Conservation (phyloP, 2,888 invertebrate species). For the Zeuzera pyrina region DNA sequence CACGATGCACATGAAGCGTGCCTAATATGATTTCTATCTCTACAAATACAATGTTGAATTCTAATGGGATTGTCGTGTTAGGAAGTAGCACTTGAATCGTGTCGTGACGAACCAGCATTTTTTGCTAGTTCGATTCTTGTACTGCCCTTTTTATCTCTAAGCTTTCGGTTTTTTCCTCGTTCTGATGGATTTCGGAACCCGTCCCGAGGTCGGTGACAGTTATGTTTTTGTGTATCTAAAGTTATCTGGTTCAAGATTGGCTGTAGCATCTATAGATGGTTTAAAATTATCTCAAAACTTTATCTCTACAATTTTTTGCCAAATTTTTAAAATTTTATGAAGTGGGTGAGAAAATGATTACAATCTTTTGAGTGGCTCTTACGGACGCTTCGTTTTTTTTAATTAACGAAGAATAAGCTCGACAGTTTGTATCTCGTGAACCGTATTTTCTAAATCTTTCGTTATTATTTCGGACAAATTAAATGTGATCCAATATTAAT, state of each 20-base stretch:
- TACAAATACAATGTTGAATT: slow-evolving; percentile 13
- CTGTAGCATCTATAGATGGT: slow-evolving; percentile 36
- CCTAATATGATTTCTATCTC: slow-evolving; percentile 19
- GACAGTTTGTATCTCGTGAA: too few species aligned
- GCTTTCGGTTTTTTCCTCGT: slow-evolving; percentile 21
- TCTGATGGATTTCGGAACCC: slow-evolving; percentile 16
- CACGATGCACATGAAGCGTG: too few species aligned
- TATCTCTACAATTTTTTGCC: slow-evolving; percentile 28
- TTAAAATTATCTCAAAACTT: slow-evolving; percentile 18
- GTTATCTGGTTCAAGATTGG: slow-evolving; percentile 57
- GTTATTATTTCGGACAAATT: too few species aligned
- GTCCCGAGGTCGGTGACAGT: slow-evolving; percentile 26
- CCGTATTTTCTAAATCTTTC: too few species aligned
- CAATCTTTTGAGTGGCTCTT: too few species aligned
- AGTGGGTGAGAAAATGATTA: too few species aligned
- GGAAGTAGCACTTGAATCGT: slow-evolving; percentile 43
- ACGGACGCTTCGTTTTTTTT: too few species aligned
- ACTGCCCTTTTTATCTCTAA: slow-evolving; percentile 36
- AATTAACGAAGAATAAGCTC: too few species aligned
- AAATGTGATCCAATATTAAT: too few species aligned
- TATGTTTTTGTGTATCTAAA: slow-evolving; percentile 38
- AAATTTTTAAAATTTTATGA: slow-evolving; percentile 24
- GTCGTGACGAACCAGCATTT: slow-evolving; percentile 44
- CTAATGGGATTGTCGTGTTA: slow-evolving; percentile 47
- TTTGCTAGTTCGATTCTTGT: slow-evolving; percentile 27